Evolutionary conservation across 2,113 vertebrate species (phyloP), one percentile per base, ranked within the genome.

Genomic region (Halcyon malimbica): DNA sequence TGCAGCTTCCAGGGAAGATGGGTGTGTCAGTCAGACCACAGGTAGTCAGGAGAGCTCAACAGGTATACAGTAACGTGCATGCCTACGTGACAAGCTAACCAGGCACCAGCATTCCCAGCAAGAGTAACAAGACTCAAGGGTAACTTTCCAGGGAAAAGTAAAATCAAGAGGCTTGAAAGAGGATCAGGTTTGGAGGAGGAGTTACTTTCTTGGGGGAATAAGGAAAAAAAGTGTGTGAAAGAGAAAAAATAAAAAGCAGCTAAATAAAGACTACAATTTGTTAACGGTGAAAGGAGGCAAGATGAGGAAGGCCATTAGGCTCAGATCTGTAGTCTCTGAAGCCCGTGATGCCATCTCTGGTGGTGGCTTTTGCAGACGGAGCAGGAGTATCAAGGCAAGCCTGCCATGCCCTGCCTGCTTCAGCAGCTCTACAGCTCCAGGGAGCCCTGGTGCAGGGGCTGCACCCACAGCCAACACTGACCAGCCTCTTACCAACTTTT

Each of bases 321-420:
- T 39, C 67, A 62, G 68, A 56, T 25, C 28, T 12, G 46, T 5
- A 44, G 35, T 8, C 39, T 80, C 39, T 20, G 21, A 76, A 84
- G 51, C 12, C 51, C 74, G 24, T 0, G 0, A 18, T 20, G 23
- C 67, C 67, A 53, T 11, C 50, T 75, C 16, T 0, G 1, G 16
- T 1, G 8, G 50, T 3, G 5, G 44, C 24, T 28, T 9, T 5
- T 57, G 62, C 74, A 84, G 35, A 1, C 39, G 6, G 24, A 28
- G 64, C 59, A 25, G 9, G 41, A 77, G 64, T 56, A 65, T 75
- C 53, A 56, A 29, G 64, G 31, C 41, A 33, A 71, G 65, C 14
- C 57, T 51, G 53, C 26, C 29, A 26, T 2, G 5, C 14, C 20
- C 6, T 31, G 25, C 8, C n/a, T 37, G 28, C 20, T 42, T 50